A percentile compares a stretch with the other conserved stretches of the same genome.
Conservation (phyloP, 2,888 invertebrate genomes). For the Pyrrhosoma nymphula region DNA sequence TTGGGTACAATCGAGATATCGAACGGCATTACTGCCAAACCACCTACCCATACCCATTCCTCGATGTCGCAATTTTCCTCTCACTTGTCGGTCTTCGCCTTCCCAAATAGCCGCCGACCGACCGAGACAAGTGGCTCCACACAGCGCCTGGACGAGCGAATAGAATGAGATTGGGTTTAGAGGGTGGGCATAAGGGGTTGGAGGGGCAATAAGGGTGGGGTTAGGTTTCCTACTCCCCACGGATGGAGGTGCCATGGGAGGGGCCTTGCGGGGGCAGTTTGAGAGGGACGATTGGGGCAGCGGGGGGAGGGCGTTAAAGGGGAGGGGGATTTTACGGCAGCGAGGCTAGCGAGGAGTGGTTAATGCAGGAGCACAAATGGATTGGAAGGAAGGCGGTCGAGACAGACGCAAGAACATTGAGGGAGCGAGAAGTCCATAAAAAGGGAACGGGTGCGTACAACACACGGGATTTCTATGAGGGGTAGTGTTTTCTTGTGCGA, state of each 20-base stretch:
- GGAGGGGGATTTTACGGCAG: background rate
- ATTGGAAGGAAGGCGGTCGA: constrained; percentile 19
- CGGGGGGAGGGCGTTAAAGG: background rate
- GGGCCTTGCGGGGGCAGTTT: too few species aligned
- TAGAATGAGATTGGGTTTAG: background rate
- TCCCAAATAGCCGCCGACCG: too few species aligned
- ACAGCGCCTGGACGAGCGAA: background rate
- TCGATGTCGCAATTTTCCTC: background rate
- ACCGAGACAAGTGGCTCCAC: background rate
- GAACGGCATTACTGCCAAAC: too few species aligned
- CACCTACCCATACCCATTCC: too few species aligned
- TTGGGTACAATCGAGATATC: too few species aligned
- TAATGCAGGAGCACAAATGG: constrained; percentile 9
- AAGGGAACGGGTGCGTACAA: too few species aligned
- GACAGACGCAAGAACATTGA: background rate
- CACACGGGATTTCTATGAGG: too few species aligned
- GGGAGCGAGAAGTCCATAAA: background rate
- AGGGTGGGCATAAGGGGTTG: background rate
- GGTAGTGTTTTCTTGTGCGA: too few species aligned
- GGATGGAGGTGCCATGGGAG: too few species aligned
- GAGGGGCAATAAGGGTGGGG: too few species aligned
- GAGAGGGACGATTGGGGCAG: background rate
- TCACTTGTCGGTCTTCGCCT: background rate
- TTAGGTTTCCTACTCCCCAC: too few species aligned
- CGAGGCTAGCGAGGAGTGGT: background rate